Base-by-base conservation (phyloP, 2,113 vertebrate species). In the Serinus canaria region DNA sequence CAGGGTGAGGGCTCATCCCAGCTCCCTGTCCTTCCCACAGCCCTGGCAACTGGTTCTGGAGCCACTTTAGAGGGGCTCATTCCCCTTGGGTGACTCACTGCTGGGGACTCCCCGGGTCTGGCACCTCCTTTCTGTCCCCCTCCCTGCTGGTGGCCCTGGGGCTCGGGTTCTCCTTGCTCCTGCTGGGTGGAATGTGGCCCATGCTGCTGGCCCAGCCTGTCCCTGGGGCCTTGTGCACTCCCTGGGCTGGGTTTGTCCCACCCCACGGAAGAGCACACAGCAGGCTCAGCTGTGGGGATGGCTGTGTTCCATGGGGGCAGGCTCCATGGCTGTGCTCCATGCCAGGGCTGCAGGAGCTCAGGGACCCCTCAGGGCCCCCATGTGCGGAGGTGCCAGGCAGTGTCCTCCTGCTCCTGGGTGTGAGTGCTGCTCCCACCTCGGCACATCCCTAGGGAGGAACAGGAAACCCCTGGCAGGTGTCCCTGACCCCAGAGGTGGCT, bases 201-300 rank as follows among this genome's bases (percentile, higher is more conserved):
- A 0, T 28, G 44, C 25, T 43, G 4, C 76, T 9, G 41, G 2
- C 10, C 59, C 64, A 64, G 89, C 68, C 85, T 9, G 1, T 15
- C 35, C 53, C 53, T 56, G 53, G 53, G 47, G 53, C 53, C 52
- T 2, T 5, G 2, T 12, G 66, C 31, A 13, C 66, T 82, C n/a
- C 16, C 47, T 1, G 15, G 27, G 53, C 0, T 3, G 46, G 10
- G 28, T 87, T 5, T 4, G 52, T 37, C 58, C 43, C 44, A n/a
- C 0, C 13, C 31, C 6, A 0, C 6, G 47, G 62, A 23, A 14
- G 0, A 50, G 68, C 55, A 7, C 46, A 11, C 0, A 27, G 43
- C 50, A 6, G 66, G 55, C 19, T 5, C 27, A 59, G 58, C 39
- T 89, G 86, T 27, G 13, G 22, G 25, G 47, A 4, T 22, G 56